Base-by-base conservation (phyloP, 2,888 invertebrate species). In the Crossocerus cetratus region DNA sequence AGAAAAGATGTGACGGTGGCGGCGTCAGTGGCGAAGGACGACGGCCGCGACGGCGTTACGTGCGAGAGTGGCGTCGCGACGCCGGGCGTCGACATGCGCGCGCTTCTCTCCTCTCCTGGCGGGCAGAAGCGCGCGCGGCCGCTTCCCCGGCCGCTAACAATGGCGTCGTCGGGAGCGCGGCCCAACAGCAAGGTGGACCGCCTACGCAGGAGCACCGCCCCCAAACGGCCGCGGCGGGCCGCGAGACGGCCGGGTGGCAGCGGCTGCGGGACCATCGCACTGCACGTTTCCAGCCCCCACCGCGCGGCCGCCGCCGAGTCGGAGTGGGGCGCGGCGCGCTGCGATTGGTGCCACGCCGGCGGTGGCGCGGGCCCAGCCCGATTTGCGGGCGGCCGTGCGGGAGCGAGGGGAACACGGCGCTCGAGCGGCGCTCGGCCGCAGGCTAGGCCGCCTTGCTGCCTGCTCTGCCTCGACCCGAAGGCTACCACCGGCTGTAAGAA, bases 141-240 rank as follows among this genome's bases (percentile, higher is more conserved):
- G 32, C 32, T 32, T 32, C 32, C 32, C 32, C 32, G 14, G 49
- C 16, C 58, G 62, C 79, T 79, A 84, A 87, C 87, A 86, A 87
- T 87, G 87, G 87, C 86, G 86, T 83, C 85, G 65, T 76, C 42
- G 54, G 76, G 32, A 32, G 61, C 61, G 63, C 72, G 72, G 59
- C 67, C 82, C 78, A 77, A 76, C 76, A 69, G 76, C 78, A 69
- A 88, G 88, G 86, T 76, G 83, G 82, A 85, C 88, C 88, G 87
- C 87, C 87, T 86, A 84, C 84, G 67, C 71, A 76, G 32, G 32
- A 78, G 86, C 84, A 78, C 85, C 87, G 88, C 86, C 86, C 88
- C 32, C 11, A 32, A 32, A 86, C 84, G 14, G 49, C 49, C 16
- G 49, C n/a, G 32, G 8, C 32, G 54, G 23, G 58, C 42, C 32